A percentile compares a stretch with the other conserved stretches of the same genome.
Conservation (phyloP, 2,113 vertebrate genomes). For the Cavia porcellus region DNA sequence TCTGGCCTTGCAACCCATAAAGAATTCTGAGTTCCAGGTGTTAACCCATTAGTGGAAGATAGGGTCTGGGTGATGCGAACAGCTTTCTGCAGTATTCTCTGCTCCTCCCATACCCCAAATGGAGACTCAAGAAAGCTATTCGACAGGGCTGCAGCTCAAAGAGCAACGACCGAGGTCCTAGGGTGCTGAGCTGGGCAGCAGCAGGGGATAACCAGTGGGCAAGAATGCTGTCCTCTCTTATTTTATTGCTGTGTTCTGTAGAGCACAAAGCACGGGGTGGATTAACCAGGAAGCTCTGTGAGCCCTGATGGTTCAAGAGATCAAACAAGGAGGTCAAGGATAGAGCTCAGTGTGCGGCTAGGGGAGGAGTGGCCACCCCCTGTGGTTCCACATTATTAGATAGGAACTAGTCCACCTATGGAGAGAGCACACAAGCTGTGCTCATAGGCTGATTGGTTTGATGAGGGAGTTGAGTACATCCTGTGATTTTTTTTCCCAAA, state of each 20-base stretch:
- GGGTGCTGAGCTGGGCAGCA: neutral
- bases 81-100: slow-evolving; percentile 17
- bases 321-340: slow-evolving; percentile 66
- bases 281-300: slow-evolving; percentile 46
- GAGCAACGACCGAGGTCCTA: neutral
- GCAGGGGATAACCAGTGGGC: neutral
- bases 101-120: neutral
- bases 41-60: neutral
- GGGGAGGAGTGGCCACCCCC: slow-evolving; percentile 45
- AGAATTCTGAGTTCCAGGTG: slow-evolving; percentile 61
- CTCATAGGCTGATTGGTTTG: slow-evolving; percentile 71
- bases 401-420: slow-evolving; percentile 60
- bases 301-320: slow-evolving; percentile 47
- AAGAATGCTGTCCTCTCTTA: neutral
- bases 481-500: slow-evolving; percentile 70
- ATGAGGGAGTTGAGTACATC: slow-evolving; percentile 73
- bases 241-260: slow-evolving; percentile 27
- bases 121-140: slow-evolving; percentile 42
- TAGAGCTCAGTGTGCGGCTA: neutral
- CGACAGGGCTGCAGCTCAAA: neutral
- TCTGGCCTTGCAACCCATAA: slow-evolving; percentile 27
- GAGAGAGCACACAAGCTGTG: slow-evolving; percentile 70
- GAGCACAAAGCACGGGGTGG: neutral
- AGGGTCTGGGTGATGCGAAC: neutral
- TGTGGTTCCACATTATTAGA: slow-evolving; percentile 68